Conservation (phyloP, 2,113 vertebrate species). For the Sylvia atricapilla region DNA sequence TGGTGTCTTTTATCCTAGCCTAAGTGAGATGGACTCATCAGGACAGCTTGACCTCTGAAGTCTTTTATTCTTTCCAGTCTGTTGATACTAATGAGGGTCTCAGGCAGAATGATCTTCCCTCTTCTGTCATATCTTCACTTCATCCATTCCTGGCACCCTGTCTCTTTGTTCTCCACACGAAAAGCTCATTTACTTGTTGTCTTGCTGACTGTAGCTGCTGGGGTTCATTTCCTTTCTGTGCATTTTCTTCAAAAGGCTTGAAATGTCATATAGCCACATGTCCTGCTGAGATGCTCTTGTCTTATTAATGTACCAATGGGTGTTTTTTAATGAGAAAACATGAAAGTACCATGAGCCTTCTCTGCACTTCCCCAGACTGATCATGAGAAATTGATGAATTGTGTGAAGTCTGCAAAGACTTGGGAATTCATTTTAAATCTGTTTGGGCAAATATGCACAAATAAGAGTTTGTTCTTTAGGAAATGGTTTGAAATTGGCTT, state of each 20-base stretch:
- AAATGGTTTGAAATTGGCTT: background rate
- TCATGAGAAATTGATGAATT: conserved; percentile 53
- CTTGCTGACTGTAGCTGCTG: conserved; percentile 36
- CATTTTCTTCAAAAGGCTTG: conserved; percentile 56
- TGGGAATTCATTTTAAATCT: conserved; percentile 13
- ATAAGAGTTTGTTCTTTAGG: background rate
- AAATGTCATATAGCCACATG: conserved; percentile 39
- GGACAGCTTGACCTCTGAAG: conserved; percentile 6
- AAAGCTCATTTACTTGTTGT: conserved; percentile 60
- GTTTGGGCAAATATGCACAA: background rate
- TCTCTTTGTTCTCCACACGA: conserved; percentile 12
- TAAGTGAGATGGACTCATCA: background rate
- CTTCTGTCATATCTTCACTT: background rate
- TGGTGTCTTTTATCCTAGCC: background rate
- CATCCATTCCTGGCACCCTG: background rate
- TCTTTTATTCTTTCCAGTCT: conserved; percentile 15
- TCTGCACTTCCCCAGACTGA: conserved; percentile 17
- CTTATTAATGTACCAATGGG: conserved; percentile 66
- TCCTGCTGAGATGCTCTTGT: conserved; percentile 59
- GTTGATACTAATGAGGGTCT: conserved; percentile 14
- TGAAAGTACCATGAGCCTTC: conserved; percentile 38
- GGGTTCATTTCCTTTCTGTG: conserved; percentile 37
- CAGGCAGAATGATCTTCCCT: background rate
- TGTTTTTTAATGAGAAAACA: conserved; percentile 67
- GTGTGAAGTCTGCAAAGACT: conserved; percentile 6